These are phyloP conservation scores for Brachionus koreanus DNA, from an alignment of 1,140 invertebrate genomes.

Conservation along the genomic window DNA sequence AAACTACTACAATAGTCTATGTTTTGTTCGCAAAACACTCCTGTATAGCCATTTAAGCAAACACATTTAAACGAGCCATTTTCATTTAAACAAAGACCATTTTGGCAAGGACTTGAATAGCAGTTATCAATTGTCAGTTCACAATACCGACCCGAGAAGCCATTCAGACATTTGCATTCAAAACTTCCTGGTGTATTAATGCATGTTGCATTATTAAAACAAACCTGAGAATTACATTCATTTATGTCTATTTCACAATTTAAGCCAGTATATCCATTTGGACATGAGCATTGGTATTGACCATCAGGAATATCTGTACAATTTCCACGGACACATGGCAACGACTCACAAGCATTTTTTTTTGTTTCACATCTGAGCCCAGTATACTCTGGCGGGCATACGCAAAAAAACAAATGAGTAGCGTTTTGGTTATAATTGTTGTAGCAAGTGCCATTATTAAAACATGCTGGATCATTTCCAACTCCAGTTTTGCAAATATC, in stretches of 20 bases:
- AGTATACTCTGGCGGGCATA: conserved; percentile 74
- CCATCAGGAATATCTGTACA: conserved; percentile 65
- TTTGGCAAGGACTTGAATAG: conserved; percentile 47
- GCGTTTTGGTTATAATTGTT: conserved; percentile 20
- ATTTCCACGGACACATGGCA: conserved; percentile 74
- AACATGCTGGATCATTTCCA: conserved; percentile 61
- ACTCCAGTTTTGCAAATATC: conserved; percentile 51
- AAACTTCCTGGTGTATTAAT: conserved; percentile 44
- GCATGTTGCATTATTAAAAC: conserved; percentile 43
- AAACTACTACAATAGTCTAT: neutral
- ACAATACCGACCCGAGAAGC: conserved; percentile 45
- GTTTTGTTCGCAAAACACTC: neutral
- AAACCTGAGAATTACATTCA: conserved; percentile 26
- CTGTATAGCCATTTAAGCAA: conserved; percentile 19
- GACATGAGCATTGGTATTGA: conserved; percentile 55
- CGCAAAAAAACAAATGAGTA: conserved; percentile 59
- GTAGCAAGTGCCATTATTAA: conserved; percentile 43
- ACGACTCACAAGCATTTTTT: conserved; percentile 75
- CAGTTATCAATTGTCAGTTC: conserved; percentile 51
- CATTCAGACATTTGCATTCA: conserved; percentile 45
- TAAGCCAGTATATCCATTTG: conserved; percentile 51
- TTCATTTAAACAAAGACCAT: conserved; percentile 47
- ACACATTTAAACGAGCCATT: neutral
- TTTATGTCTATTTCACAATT: conserved; percentile 44
- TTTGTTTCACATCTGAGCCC: conserved; percentile 85